Evolutionary conservation across 2,113 vertebrate species (phyloP).

Genomic region (Pomatostomus ruficeps): DNA sequence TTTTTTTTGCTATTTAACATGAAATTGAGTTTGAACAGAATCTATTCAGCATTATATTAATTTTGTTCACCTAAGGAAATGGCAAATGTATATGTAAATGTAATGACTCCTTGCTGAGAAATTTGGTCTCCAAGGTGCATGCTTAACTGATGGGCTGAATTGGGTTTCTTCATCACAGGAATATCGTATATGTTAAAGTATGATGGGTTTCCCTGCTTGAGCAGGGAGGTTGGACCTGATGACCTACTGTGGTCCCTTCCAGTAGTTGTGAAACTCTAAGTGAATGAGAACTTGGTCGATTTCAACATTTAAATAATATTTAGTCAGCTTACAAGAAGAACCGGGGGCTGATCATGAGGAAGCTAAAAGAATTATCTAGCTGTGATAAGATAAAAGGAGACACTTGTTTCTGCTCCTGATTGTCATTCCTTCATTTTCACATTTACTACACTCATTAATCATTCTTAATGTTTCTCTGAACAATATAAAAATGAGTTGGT

Average conservation of each 20-base stretch:
- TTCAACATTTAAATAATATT: neutral
- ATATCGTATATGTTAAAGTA: neutral
- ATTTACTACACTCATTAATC: neutral
- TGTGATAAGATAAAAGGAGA: neutral
- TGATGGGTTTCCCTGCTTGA: neutral
- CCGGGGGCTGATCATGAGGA: neutral
- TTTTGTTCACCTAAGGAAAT: neutral
- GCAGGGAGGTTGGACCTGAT: neutral
- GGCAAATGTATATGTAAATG: neutral
- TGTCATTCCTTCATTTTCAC: neutral
- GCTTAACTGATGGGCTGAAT: neutral
- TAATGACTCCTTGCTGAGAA: neutral
- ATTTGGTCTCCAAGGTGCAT: neutral
- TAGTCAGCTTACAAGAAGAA: neutral
- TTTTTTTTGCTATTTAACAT: neutral
- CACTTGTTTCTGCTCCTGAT: neutral
- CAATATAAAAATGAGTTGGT: neutral
- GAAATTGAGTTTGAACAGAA: neutral
- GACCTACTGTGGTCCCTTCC: neutral
- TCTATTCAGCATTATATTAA: neutral
- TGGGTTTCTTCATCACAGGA: neutral
- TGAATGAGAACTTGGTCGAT: fast-evolving
- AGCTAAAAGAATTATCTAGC: neutral
- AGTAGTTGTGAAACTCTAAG: neutral
- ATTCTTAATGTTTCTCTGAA: neutral